Percentiles rank a stretch among this genome's conserved stretches.
Evolutionary conservation across 2,797 vertebrate species (phyloP).

Genomic region (Gymnoscopelus microlampas): DNA sequence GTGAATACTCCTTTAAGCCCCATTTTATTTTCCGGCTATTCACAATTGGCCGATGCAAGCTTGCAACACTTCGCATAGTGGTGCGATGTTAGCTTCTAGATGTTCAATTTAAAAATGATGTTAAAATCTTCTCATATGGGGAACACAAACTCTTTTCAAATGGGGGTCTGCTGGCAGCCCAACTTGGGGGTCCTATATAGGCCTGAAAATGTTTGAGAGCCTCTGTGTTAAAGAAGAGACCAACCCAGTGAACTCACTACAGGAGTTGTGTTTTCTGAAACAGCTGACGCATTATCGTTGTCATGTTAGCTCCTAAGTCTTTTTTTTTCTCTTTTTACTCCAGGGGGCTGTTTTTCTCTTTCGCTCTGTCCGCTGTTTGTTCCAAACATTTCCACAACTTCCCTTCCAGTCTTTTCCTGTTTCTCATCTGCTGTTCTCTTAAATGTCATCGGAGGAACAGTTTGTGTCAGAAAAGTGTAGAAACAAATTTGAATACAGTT

Average conservation of each 20-base stretch:
- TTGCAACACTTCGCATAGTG: too few relatives aligned
- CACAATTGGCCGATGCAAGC: too few relatives aligned
- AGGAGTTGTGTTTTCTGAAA: slow-evolving; percentile 18
- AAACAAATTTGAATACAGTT: too few relatives aligned
- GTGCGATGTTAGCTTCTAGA: too few relatives aligned
- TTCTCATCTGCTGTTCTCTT: not conserved
- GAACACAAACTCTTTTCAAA: too few relatives aligned
- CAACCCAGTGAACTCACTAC: slow-evolving; percentile 30
- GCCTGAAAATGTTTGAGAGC: too few relatives aligned
- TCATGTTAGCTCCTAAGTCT: slow-evolving; percentile 20
- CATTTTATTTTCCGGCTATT: too few relatives aligned
- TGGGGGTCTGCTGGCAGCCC: too few relatives aligned
- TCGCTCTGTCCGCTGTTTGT: slow-evolving; percentile 5
- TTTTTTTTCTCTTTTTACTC: slow-evolving; percentile 26
- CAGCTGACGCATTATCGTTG: slow-evolving; percentile 29
- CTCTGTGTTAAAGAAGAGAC: slow-evolving; percentile 25
- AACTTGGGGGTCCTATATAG: too few relatives aligned
- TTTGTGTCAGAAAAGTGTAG: not conserved
- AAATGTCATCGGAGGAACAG: not conserved
- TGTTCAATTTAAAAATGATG: too few relatives aligned
- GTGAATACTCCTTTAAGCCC: too few relatives aligned
- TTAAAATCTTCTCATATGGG: too few relatives aligned
- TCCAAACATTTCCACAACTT: slow-evolving; percentile 24
- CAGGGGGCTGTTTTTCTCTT: slow-evolving; percentile 26
- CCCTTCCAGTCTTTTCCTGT: slow-evolving; percentile 9